Percentiles rank a stretch among this genome's conserved stretches.
Evolutionary conservation across 2,888 invertebrate genomes (phyloP).

Genomic region (Marasmarcha lunaedactyla): DNA sequence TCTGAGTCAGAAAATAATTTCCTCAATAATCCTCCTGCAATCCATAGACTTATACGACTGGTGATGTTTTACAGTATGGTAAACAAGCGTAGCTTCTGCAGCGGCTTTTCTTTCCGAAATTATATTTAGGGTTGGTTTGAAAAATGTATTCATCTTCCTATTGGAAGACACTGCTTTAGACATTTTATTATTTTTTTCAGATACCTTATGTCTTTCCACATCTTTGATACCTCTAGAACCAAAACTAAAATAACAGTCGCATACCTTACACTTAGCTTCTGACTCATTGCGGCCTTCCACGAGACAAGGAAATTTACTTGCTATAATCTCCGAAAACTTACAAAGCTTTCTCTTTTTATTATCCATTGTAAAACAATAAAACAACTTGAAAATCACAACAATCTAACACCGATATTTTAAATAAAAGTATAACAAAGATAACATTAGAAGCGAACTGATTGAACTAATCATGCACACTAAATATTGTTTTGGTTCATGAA

Average conservation of each 20-base stretch:
- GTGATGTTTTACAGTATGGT: constrained; percentile 18
- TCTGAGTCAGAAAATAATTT: constrained; percentile 4
- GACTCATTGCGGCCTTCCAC: constrained; percentile 4
- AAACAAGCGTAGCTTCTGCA: constrained; percentile 16
- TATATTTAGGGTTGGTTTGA: too few relatives aligned
- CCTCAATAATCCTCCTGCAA: constrained; percentile 2
- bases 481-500: constrained; percentile 3
- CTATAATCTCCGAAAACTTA: constrained; percentile 2
- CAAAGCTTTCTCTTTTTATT: constrained; percentile 2
- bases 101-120: constrained; percentile 3
- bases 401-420: constrained; percentile 3
- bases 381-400: constrained; percentile 1
- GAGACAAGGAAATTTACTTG: constrained; percentile 3
- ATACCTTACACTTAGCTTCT: constrained; percentile 5
- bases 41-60: constrained; percentile 14
- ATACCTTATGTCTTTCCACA: too few relatives aligned
- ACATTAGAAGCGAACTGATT: constrained; percentile 2
- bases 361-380: constrained; percentile 4
- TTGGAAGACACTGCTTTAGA: constrained; percentile 7
- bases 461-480: constrained; percentile 3
- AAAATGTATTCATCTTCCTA: not conserved
- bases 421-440: constrained; percentile 2
- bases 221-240: too few relatives aligned
- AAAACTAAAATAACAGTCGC: constrained; percentile 3
- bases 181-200: constrained; percentile 12